These are phyloP conservation scores for Megalonaias nervosa DNA, from an alignment of 1,140 invertebrate species.

Conservation along the genomic window DNA sequence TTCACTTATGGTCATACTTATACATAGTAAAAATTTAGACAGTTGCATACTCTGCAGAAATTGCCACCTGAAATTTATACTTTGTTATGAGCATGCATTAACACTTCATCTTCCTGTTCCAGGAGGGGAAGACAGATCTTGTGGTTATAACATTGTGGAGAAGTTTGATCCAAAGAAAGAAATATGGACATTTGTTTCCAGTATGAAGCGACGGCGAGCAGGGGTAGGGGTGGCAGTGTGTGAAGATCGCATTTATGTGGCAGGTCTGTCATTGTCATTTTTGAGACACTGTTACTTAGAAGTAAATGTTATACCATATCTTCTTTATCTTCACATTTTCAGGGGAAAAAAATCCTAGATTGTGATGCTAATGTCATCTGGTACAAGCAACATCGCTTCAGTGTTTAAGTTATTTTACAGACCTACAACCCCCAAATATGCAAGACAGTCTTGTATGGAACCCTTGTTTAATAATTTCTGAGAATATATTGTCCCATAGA, in stretches of 20 bases:
- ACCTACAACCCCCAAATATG: no score
- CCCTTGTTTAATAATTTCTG: no score
- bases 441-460: no score
- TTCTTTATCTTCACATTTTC: background rate
- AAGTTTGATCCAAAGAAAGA: constrained; percentile 85
- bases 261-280: constrained; percentile 45
- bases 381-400: background rate
- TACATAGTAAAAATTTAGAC: no score
- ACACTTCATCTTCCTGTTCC: constrained; percentile 7
- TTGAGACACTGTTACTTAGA: background rate
- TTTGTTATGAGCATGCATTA: background rate
- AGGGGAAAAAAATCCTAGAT: background rate
- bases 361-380: background rate
- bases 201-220: constrained; percentile 64
- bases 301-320: background rate
- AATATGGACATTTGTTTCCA: constrained; percentile 77
- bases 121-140: constrained; percentile 67
- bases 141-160: constrained; percentile 79
- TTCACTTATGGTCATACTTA: no score
- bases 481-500: no score
- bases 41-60: no score
- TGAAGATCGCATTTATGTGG: constrained; percentile 68
- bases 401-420: background rate
- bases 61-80: no score
- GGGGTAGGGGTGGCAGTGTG: constrained; percentile 66